Percentiles rank a stretch among this genome's conserved stretches.
These are phyloP conservation scores for Babylonia areolata DNA, from an alignment of 1,140 invertebrate species.

Conservation along the genomic window DNA sequence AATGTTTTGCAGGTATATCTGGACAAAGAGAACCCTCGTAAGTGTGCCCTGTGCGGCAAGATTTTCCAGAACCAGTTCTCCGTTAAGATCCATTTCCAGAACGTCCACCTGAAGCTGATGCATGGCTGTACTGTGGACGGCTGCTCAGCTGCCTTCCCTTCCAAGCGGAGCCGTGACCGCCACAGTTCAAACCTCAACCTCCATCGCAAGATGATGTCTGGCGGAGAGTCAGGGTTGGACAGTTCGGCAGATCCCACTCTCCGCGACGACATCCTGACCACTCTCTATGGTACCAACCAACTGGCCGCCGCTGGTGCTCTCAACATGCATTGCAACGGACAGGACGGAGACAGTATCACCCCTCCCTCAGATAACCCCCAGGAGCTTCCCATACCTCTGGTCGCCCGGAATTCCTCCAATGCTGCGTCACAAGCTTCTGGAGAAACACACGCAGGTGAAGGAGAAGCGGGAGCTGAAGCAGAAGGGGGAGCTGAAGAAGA, in stretches of 20 bases:
- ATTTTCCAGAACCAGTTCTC: constrained; percentile 96
- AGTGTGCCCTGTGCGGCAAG: constrained; percentile 94
- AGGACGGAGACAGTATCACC: constrained; percentile 52
- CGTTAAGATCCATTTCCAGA: constrained; percentile 97
- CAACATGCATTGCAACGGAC: background rate
- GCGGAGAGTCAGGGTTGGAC: constrained; percentile 47
- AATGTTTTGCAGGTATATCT: constrained; percentile 84
- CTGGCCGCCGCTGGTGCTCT: constrained; percentile 34
- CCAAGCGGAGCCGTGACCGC: constrained; percentile 92
- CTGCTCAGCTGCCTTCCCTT: constrained; percentile 97
- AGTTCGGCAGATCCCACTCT: constrained; percentile 51
- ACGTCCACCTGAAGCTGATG: constrained; percentile 96
- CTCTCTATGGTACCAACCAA: constrained; percentile 52
- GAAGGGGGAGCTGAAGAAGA: too few relatives aligned
- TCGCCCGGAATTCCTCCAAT: background rate
- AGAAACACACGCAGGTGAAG: background rate
- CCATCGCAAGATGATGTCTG: constrained; percentile 79
- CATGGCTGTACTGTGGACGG: constrained; percentile 97
- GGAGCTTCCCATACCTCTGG: background rate
- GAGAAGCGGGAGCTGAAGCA: background rate
- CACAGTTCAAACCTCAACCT: constrained; percentile 95
- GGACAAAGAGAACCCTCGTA: constrained; percentile 88
- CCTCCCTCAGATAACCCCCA: background rate
- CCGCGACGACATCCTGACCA: constrained; percentile 56
- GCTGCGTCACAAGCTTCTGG: background rate